Percentiles rank a stretch among this genome's conserved stretches.
Evolutionary conservation across 2,797 vertebrate species (phyloP).

Genomic region (Typhlichthys eigenmanni): DNA sequence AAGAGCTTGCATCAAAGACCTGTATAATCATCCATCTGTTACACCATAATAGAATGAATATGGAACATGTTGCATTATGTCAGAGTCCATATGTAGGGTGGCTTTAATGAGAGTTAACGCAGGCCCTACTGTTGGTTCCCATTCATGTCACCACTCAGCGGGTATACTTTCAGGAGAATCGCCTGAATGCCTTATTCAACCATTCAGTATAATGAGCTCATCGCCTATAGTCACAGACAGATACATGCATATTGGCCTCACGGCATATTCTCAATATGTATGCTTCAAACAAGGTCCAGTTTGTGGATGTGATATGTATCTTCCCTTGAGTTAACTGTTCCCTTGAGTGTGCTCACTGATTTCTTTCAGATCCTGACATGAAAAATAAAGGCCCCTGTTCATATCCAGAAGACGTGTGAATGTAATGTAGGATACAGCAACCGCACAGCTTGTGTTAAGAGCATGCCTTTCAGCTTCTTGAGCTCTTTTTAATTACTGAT

Average conservation of each 20-base stretch:
- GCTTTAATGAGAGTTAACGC: constrained; percentile 23
- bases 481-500: constrained; percentile 68
- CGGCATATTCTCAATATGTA: constrained; percentile 44
- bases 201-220: constrained; percentile 50
- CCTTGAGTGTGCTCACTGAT: constrained; percentile 45
- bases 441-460: constrained; percentile 41
- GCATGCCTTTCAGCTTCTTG: constrained; percentile 41
- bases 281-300: constrained; percentile 30
- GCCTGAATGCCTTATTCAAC: constrained; percentile 44
- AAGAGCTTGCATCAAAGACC: neutral
- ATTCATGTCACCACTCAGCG: constrained; percentile 45
- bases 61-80: constrained; percentile 25
- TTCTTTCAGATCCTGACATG: constrained; percentile 45
- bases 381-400: constrained; percentile 19
- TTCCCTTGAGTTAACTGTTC: constrained; percentile 52
- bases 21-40: neutral
- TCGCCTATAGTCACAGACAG: constrained; percentile 20
- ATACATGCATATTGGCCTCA: constrained; percentile 24
- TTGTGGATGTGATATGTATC: constrained; percentile 61
- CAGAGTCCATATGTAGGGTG: constrained; percentile 4
- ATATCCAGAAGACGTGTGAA: constrained; percentile 43
- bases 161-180: constrained; percentile 40
- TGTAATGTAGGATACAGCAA: constrained; percentile 21
- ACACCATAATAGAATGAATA: constrained; percentile 29
- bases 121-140: constrained; percentile 29